Evolutionary conservation across 2,113 vertebrate genomes (phyloP).

Genomic region (Balaeniceps rex): DNA sequence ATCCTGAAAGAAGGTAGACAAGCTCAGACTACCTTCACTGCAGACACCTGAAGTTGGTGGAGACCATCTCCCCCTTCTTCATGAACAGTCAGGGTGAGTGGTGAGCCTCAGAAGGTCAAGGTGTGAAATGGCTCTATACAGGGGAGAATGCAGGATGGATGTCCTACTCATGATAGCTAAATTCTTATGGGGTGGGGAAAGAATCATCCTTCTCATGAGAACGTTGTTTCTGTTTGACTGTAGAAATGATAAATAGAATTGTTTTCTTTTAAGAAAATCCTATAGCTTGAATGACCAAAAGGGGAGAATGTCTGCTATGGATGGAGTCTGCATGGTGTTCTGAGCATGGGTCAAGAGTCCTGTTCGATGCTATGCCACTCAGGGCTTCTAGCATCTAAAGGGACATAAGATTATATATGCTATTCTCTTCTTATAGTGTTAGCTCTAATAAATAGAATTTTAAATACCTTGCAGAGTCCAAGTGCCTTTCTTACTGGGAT

Average conservation of each 20-base stretch:
- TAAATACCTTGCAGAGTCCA: not conserved
- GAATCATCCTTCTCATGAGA: not conserved
- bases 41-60: not conserved
- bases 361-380: too few relatives aligned
- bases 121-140: not conserved
- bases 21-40: not conserved
- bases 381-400: too few relatives aligned
- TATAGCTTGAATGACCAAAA: too few relatives aligned
- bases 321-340: too few relatives aligned
- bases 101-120: not conserved
- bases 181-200: not conserved
- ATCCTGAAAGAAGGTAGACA: not conserved
- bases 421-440: too few relatives aligned
- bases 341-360: too few relatives aligned
- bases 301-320: too few relatives aligned
- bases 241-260: too few relatives aligned
- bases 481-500: not conserved
- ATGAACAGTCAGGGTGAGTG: not conserved
- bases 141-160: not conserved
- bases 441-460: too few relatives aligned
- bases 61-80: not conserved
- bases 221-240: too few relatives aligned
- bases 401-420: too few relatives aligned
- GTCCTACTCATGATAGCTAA: not conserved
- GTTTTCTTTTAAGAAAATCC: too few relatives aligned